Conservation (phyloP, 2,797 vertebrate genomes). For the Streptopelia turtur region DNA sequence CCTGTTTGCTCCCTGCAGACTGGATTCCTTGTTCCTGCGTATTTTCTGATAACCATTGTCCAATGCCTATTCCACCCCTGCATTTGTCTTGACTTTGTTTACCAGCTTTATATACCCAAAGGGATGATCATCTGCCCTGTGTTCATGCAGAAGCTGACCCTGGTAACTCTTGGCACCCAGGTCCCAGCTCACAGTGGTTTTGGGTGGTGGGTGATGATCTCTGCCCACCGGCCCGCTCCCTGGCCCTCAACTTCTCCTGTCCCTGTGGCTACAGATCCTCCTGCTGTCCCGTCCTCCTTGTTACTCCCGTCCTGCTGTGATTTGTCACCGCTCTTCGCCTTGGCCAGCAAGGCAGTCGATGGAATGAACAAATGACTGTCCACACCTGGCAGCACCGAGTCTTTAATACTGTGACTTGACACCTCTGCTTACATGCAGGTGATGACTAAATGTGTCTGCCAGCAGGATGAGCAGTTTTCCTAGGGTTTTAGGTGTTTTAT, state of each 20-base stretch:
- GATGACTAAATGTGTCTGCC: neutral
- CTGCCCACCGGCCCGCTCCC: neutral
- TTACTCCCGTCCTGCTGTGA: too few species aligned
- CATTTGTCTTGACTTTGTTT: neutral
- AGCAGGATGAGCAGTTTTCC: neutral
- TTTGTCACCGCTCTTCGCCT: neutral
- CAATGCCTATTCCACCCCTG: fast-evolving
- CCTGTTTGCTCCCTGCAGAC: neutral
- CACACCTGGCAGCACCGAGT: fast-evolving
- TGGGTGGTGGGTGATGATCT: neutral
- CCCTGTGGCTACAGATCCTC: neutral
- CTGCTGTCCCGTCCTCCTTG: neutral
- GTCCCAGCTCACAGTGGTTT: neutral
- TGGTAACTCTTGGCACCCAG: neutral
- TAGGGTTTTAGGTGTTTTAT: neutral
- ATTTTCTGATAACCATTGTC: neutral
- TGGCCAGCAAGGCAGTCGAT: neutral
- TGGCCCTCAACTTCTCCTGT: fast-evolving
- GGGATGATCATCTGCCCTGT: neutral
- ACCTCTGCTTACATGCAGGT: neutral
- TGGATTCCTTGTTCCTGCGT: neutral
- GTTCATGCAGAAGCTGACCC: neutral
- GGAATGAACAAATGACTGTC: fast-evolving
- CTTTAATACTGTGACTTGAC: fast-evolving
- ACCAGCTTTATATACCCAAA: neutral